Evolutionary conservation across 1,140 invertebrate genomes (phyloP), one percentile per base, ranked within the genome.

Genomic region (Eupeodes corollae): DNA sequence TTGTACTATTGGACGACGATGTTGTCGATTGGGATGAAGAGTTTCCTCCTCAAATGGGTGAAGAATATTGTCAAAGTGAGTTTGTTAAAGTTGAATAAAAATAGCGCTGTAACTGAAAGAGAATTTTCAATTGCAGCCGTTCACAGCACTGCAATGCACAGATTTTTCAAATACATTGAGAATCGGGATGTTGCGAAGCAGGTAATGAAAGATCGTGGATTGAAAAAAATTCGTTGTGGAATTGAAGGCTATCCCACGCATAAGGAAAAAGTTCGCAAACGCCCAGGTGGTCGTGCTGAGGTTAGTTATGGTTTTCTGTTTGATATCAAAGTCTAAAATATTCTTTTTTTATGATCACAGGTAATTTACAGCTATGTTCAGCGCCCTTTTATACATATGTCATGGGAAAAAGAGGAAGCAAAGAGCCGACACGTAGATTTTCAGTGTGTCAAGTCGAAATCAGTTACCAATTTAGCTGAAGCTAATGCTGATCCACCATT

Each of bases 161-260:
- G 94, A 53, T 99, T 99, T 73, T 99, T 99, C 73, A 98, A 98
- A 66, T 99, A 99, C 68, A 97, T 98, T 52, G 97, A 99, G 71
- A 99, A 99, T 66, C 78, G 96, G 18, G 96, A 99, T 68, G 95
- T 99, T 10, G 96, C 96, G 2, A 99, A 99, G 67, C 91, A 94
- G 72, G 88, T 99, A 14, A 84, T 99, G 75, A 98, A 98, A 67
- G 96, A 99, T 63, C 76, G 96, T 43, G 95, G 95, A 0, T 70
- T 99, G 32, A 99, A 99, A 69, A 99, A 99, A 67, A 99, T 99
- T 50, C 80, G 94, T n/a, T 75, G 99, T 18, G 96, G 97, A 9
- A 98, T 99, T 46, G 97, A 99, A 76, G 94, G 94, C 0, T 99
- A 99, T 71, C 97, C 97, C 18, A 99, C 95, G 1, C 93, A 99